A percentile compares a stretch with the other conserved stretches of the same genome.
phyloP scores from a whole-genome alignment of 2,113 vertebrate genomes.

The Corythaeola cristata region DNA sequence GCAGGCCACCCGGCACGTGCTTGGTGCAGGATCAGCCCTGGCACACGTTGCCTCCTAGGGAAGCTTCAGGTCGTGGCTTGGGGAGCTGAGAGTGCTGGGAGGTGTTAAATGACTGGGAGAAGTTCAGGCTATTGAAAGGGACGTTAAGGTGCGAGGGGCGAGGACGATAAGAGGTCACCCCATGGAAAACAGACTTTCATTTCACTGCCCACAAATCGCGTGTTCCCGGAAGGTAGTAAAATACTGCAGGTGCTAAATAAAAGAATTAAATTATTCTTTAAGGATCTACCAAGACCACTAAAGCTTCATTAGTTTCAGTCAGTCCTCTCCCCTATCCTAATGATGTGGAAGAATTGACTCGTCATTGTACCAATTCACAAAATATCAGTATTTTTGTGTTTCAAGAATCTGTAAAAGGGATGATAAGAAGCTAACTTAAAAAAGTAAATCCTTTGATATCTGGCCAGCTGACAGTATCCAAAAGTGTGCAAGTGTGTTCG shows the following conservation, averaged over 20 bases:
- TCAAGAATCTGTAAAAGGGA: background rate
- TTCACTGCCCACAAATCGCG: background rate
- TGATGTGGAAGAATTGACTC: background rate
- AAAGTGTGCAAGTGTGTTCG: background rate
- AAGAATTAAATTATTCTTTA: background rate
- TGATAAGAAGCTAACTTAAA: background rate
- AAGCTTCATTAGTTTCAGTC: background rate
- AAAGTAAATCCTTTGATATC: background rate
- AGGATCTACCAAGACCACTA: background rate
- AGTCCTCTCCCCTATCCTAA: background rate
- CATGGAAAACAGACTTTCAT: background rate
- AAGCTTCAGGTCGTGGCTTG: background rate
- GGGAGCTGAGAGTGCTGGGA: background rate
- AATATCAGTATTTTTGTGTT: background rate
- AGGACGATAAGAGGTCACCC: background rate
- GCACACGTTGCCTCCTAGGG: fast-evolving
- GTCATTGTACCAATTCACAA: background rate
- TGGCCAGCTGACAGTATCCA: background rate
- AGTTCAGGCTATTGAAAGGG: background rate
- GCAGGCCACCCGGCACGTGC: background rate
- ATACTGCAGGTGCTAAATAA: background rate
- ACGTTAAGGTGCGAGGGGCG: background rate
- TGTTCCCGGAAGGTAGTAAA: background rate
- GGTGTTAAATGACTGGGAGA: background rate
- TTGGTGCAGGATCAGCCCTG: background rate